A percentile compares a stretch with the other conserved stretches of the same genome.
phyloP scores from a whole-genome alignment of 2,797 vertebrate genomes.

The Manis javanica region DNA sequence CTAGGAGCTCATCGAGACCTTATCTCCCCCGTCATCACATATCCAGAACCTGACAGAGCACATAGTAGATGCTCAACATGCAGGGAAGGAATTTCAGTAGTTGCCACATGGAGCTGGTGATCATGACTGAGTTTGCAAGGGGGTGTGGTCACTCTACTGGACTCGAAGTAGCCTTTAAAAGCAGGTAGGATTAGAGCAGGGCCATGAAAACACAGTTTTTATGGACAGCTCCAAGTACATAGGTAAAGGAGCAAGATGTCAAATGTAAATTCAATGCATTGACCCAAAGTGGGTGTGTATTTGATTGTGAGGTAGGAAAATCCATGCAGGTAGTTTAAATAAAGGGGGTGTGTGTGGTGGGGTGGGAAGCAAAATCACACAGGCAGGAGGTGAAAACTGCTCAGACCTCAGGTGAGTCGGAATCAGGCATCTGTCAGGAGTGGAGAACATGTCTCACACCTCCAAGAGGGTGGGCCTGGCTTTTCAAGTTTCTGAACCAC shows the following conservation, averaged over 20 bases:
- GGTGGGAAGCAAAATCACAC: not conserved
- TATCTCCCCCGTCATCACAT: not conserved
- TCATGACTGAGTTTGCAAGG: not conserved
- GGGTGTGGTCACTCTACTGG: not conserved
- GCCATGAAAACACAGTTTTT: not conserved
- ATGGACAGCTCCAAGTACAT: not conserved
- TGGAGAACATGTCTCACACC: not conserved
- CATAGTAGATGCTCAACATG: not conserved
- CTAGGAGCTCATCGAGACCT: not conserved
- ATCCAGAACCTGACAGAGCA: not conserved
- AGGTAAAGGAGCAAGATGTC: not conserved
- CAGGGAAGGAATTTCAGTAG: not conserved
- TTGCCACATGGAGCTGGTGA: not conserved
- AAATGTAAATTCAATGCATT: not conserved
- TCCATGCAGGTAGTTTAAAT: not conserved
- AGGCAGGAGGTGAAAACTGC: not conserved
- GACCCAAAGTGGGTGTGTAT: not conserved
- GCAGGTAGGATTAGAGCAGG: not conserved
- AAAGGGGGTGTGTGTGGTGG: not conserved
- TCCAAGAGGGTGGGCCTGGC: not conserved
- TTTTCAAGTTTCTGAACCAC: not conserved
- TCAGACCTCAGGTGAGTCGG: not conserved
- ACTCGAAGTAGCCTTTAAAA: not conserved
- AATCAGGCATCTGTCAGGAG: not conserved
- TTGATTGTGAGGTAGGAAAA: not conserved